Evolutionary conservation across 2,888 invertebrate species (phyloP), one percentile per base, ranked within the genome.

Genomic region (Caenorhabditis sp.): DNA sequence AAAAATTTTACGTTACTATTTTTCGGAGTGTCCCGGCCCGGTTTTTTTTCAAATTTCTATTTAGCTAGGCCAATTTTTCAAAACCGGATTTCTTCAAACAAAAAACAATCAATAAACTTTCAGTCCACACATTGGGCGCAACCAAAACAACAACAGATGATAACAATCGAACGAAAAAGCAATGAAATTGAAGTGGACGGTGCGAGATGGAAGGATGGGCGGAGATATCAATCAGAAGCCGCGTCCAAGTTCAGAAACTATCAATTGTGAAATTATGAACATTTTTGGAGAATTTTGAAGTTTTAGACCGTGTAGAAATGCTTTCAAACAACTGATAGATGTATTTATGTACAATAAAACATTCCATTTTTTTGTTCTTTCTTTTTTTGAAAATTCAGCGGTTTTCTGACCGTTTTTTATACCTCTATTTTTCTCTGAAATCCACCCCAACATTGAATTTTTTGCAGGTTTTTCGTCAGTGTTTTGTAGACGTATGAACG

Each of bases 101-200:
- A n/a, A n/a, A n/a, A n/a, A n/a, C n/a, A n/a, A n/a, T n/a, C n/a
- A n/a, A n/a, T n/a, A n/a, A n/a, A 27, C 0, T 76, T 78, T 36
- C 67, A 82, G 82, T 81, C 83, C 12, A 69, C 81, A 31, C 83
- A 83, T 50, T 82, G 83, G 82, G 83, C 77, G 3, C 55, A 60
- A 21, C 73, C 74, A 49, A 72, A 71, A 58, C 50, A 66, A 12
- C 76, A 75, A 36, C 74, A 66, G 12, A 69, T 73, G 64, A 73
- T 81, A 21, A 37, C 51, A 54, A 17, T 54, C 4, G 31, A 19
- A 31, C 12, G 37, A 57, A 62, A 31, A 62, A 51, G 27, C 21
- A n/a, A 43, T 31, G 31, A 43, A 43, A 43, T 43, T 17, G 12
- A 31, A 19, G 12, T 31, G 60, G 21, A 50, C 37, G 31, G 2